A percentile compares a stretch with the other conserved stretches of the same genome.
Conservation (phyloP, 2,888 invertebrate genomes). For the Amblyjoppa proteus region DNA sequence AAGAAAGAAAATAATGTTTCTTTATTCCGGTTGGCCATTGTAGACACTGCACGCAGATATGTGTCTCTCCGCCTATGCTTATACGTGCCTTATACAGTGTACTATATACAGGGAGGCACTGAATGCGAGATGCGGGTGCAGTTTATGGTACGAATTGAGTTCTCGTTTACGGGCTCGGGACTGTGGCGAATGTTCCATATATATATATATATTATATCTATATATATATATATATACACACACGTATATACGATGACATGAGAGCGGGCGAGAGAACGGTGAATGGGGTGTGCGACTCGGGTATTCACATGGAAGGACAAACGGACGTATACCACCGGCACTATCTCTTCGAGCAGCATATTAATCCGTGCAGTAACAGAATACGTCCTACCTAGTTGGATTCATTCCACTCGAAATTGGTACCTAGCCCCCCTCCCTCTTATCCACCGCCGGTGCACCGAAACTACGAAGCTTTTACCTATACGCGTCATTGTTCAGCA, state of each 20-base stretch:
- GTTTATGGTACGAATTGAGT: conserved; percentile 73
- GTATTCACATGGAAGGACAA: conserved; percentile 57
- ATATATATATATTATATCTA: background rate
- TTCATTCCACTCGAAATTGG: conserved; percentile 46
- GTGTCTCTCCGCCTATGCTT: conserved; percentile 23
- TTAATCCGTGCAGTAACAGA: conserved; percentile 55
- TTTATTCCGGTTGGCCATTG: conserved; percentile 18
- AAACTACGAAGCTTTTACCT: conserved; percentile 2
- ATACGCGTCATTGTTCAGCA: background rate
- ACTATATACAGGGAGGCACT: conserved; percentile 29
- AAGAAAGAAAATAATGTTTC: conserved; percentile 10
- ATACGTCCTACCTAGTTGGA: conserved; percentile 41
- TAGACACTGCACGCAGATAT: conserved; percentile 31
- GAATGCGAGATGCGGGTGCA: conserved; percentile 57
- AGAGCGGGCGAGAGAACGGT: conserved; percentile 31
- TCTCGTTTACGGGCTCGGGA: conserved; percentile 70
- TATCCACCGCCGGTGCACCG: background rate
- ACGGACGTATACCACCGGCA: conserved; percentile 42
- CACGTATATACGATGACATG: background rate
- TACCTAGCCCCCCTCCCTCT: background rate
- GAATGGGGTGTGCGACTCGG: conserved; percentile 34
- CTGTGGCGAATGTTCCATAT: conserved; percentile 33
- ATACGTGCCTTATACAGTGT: background rate
- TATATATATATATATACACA: background rate
- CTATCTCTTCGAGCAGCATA: conserved; percentile 63